phyloP scores from a whole-genome alignment of 2,797 vertebrate species.

The Sebastes cheni region DNA sequence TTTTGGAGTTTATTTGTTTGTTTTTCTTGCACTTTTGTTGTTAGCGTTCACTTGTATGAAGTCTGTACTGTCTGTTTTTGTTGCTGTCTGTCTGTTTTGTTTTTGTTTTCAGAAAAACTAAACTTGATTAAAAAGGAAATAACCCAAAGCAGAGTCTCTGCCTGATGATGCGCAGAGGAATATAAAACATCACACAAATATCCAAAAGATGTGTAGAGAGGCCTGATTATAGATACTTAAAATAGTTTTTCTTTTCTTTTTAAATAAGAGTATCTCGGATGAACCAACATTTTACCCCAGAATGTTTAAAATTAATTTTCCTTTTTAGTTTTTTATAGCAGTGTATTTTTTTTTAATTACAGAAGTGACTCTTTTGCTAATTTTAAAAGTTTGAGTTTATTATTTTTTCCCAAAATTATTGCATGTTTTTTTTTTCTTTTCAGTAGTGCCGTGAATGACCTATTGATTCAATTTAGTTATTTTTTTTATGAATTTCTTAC shows the following conservation, averaged over 20 bases:
- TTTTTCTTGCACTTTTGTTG: constrained; percentile 74
- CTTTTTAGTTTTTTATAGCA: neutral
- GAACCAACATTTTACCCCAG: neutral
- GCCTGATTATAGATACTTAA: neutral
- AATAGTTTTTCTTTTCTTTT: neutral
- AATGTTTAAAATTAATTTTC: neutral
- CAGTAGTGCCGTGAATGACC: neutral
- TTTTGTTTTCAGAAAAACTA: constrained; percentile 64
- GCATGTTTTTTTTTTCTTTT: neutral
- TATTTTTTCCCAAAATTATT: neutral
- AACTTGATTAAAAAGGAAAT: constrained; percentile 76
- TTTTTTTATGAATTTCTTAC: neutral
- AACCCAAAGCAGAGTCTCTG: constrained; percentile 28
- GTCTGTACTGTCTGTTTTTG: constrained; percentile 66
- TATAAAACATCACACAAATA: neutral
- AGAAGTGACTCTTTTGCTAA: neutral
- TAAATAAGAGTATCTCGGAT: no score
- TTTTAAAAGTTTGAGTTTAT: neutral
- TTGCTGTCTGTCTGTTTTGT: constrained; percentile 55
- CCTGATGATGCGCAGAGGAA: constrained; percentile 10
- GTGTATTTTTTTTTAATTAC: neutral
- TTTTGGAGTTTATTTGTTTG: constrained; percentile 31
- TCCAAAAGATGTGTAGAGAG: neutral
- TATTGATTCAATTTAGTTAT: neutral
- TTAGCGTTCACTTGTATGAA: constrained; percentile 66